Evolutionary conservation across 2,888 invertebrate genomes (phyloP), one percentile per base, ranked within the genome.

Genomic region (Sussaba pulchella): DNA sequence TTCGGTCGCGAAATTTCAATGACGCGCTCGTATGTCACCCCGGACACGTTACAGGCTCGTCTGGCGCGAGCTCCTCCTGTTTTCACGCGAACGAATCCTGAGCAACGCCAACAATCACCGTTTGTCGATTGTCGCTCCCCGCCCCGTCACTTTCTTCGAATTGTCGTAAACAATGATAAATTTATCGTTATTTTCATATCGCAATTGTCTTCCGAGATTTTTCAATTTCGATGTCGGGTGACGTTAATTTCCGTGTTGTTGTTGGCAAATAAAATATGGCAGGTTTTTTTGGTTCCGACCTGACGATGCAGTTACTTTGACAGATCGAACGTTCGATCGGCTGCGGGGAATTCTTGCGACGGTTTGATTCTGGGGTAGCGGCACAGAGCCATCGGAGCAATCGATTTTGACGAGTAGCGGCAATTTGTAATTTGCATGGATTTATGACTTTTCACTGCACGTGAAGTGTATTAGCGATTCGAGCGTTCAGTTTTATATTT

Each of bases 71-170:
- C 17, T 70, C 17, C 45, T 59, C 47, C 57, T 70, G 24, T 24
- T 71, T 45, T 64, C 54, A 43, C 67, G 43, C 39, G 64, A 59
- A 17, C 50, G 47, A 36, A 17, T 19, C 45, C 24, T 50, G 17
- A 36, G n/a, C 41, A 12, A 52, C 61, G 61, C 50, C 64, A 50
- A 64, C 75, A 63, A 64, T 61, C 61, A 67, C 59, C 69, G 75
- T 54, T 66, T 9, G n/a, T 64, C 70, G 63, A 61, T 64, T 80
- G 72, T 81, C 54, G 43, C 26, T 54, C 26, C 61, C n/a, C n/a
- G n/a, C n/a, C n/a, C n/a, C n/a, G n/a, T n/a, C n/a, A n/a, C n/a
- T n/a, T n/a, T n/a, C n/a, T n/a, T n/a, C n/a, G n/a, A 6, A 31
- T 31, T 6, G 31, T 31, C 4, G 6, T 31, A 6, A 31, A 31